phyloP scores from a whole-genome alignment of 2,888 invertebrate species.

The Copidosoma aretas region DNA sequence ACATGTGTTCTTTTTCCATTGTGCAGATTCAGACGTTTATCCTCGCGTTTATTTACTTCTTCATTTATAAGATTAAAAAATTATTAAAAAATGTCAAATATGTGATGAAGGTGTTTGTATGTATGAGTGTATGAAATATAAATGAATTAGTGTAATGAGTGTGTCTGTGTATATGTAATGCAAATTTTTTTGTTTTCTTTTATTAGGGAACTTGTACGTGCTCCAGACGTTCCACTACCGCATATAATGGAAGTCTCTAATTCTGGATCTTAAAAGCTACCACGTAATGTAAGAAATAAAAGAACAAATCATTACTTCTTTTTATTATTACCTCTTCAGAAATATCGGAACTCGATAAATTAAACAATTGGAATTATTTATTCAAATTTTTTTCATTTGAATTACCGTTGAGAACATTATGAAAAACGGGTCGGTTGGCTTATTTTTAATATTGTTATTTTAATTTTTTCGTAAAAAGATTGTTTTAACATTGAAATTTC shows the following conservation, averaged over 20 bases:
- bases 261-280: slow-evolving; percentile 43
- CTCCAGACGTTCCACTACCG: slow-evolving; percentile 41
- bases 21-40: slow-evolving; percentile 42
- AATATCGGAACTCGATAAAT: no score
- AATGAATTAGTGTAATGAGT: neutral
- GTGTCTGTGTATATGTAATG: slow-evolving; percentile 21
- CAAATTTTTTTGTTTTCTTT: slow-evolving; percentile 37
- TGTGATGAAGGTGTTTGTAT: slow-evolving; percentile 21
- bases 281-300: slow-evolving; percentile 41
- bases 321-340: no score
- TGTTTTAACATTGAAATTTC: no score
- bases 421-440: no score
- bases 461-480: no score
- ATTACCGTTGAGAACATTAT: no score
- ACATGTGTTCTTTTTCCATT: slow-evolving; percentile 17
- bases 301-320: no score
- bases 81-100: slow-evolving; percentile 36
- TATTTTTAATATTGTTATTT: no score
- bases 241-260: slow-evolving; percentile 43
- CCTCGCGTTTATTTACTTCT: neutral
- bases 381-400: no score
- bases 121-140: slow-evolving; percentile 3
- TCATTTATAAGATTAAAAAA: slow-evolving; percentile 38
- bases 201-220: slow-evolving; percentile 43
- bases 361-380: no score